phyloP scores from a whole-genome alignment of 2,888 invertebrate species.

The Mystacides longicornis region DNA sequence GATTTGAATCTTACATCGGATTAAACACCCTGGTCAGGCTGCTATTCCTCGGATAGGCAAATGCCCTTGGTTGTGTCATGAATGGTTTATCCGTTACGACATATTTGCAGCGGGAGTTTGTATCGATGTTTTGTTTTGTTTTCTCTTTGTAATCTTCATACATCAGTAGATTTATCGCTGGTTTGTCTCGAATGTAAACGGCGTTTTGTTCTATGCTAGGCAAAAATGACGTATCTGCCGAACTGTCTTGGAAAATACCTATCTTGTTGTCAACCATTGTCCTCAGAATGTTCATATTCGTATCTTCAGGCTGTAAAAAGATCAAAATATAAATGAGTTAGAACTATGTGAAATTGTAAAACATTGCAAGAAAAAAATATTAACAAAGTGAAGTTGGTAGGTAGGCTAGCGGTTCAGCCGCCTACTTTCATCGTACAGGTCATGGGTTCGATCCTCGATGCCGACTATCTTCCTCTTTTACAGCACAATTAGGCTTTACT shows the following conservation, averaged over 20 bases:
- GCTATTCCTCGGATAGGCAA: constrained; percentile 61
- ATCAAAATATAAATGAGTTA: not conserved
- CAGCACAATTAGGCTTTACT: too few species aligned
- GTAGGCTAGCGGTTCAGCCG: too few species aligned
- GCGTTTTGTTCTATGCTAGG: constrained; percentile 41
- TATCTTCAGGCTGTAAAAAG: constrained; percentile 37
- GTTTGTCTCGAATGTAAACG: constrained; percentile 63
- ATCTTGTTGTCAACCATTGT: constrained; percentile 39
- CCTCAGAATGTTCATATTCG: constrained; percentile 38
- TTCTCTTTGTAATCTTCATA: constrained; percentile 62
- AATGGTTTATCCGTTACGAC: constrained; percentile 66
- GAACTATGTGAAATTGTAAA: too few species aligned
- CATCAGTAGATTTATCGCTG: constrained; percentile 61
- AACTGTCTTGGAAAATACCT: constrained; percentile 38
- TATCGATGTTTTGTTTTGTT: constrained; percentile 47
- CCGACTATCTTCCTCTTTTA: too few species aligned
- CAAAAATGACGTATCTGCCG: constrained; percentile 33
- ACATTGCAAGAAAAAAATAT: too few species aligned
- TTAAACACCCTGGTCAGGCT: constrained; percentile 56
- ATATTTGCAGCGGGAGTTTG: constrained; percentile 64
- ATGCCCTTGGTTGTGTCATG: constrained; percentile 59
- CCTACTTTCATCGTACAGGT: too few species aligned
- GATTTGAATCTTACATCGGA: constrained; percentile 64
- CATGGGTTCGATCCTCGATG: too few species aligned
- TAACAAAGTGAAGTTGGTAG: too few species aligned